Evolutionary conservation across 1,140 invertebrate genomes (phyloP).

Genomic region (Drosophila willistoni): DNA sequence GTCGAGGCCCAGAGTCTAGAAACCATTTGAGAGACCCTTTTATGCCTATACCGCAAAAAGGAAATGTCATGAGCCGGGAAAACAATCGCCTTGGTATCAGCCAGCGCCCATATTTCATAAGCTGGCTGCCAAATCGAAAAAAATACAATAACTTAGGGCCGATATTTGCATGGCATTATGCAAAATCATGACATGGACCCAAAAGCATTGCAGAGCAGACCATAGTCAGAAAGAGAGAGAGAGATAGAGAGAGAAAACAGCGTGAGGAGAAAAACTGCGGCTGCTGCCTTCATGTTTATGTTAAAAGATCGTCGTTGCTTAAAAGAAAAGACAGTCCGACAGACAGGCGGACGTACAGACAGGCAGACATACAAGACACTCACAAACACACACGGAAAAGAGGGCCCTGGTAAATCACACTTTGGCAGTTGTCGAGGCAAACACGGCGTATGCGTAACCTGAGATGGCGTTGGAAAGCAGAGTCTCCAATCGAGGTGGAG

Average conservation of each 20-base stretch:
- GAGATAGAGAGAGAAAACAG: neutral
- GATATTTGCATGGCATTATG: constrained; percentile 80
- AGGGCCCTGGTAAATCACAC: constrained; percentile 74
- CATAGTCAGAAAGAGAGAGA: neutral
- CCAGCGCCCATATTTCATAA: constrained; percentile 74
- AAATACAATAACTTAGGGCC: constrained; percentile 77
- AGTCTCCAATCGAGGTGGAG: constrained; percentile 30
- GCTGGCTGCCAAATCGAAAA: constrained; percentile 59
- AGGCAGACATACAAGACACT: neutral
- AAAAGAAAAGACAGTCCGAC: constrained; percentile 5
- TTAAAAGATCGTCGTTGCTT: constrained; percentile 33
- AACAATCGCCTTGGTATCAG: constrained; percentile 55
- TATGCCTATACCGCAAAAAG: constrained; percentile 62
- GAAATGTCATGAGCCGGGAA: constrained; percentile 77
- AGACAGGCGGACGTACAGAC: neutral
- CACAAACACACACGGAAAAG: constrained; percentile 43
- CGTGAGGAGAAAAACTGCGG: constrained; percentile 12
- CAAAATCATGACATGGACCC: constrained; percentile 77
- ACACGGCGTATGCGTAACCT: constrained; percentile 68
- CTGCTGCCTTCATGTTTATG: constrained; percentile 56
- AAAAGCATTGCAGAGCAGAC: constrained; percentile 24
- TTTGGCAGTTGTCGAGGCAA: constrained; percentile 69
- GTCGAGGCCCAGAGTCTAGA: neutral
- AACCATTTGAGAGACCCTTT: constrained; percentile 16
- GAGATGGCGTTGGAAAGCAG: constrained; percentile 49